A percentile compares a stretch with the other conserved stretches of the same genome.
These are phyloP conservation scores for Caracal caracal DNA, from an alignment of 2,113 vertebrate species.

Conservation along the genomic window DNA sequence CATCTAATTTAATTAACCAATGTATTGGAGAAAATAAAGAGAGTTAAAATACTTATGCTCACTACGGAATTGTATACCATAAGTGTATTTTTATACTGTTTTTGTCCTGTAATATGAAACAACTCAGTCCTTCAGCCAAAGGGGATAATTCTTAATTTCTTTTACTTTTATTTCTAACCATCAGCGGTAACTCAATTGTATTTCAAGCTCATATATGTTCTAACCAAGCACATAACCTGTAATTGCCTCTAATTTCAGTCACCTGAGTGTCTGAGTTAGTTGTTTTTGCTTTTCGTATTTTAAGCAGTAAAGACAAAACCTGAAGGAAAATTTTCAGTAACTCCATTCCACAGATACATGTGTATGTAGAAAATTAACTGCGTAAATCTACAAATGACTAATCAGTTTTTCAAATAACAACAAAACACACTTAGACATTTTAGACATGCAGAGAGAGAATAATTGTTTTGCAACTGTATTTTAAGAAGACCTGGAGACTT, in stretches of 20 bases:
- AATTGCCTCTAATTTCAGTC: not conserved
- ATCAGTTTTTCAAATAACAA: not conserved
- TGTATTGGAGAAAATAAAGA: not conserved
- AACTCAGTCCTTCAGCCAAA: not conserved
- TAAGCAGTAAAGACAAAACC: not conserved
- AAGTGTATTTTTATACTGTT: not conserved
- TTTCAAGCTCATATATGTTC: not conserved
- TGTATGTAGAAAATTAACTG: not conserved
- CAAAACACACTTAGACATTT: not conserved
- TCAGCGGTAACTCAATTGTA: not conserved
- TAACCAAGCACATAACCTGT: not conserved
- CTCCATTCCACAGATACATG: not conserved
- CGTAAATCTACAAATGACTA: not conserved
- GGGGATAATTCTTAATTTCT: not conserved
- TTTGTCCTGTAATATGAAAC: not conserved
- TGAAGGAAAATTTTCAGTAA: not conserved
- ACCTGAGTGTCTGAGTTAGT: not conserved
- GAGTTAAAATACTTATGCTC: not conserved
- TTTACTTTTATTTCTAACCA: not conserved
- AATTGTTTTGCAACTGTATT: not conserved
- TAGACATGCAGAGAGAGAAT: not conserved
- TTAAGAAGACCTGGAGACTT: not conserved
- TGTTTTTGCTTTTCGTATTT: not conserved
- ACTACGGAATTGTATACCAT: not conserved
- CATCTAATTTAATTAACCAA: not conserved